Evolutionary conservation across 64 coral and sea anemone species (phyloP).

Genomic region (Montipora cactus): DNA sequence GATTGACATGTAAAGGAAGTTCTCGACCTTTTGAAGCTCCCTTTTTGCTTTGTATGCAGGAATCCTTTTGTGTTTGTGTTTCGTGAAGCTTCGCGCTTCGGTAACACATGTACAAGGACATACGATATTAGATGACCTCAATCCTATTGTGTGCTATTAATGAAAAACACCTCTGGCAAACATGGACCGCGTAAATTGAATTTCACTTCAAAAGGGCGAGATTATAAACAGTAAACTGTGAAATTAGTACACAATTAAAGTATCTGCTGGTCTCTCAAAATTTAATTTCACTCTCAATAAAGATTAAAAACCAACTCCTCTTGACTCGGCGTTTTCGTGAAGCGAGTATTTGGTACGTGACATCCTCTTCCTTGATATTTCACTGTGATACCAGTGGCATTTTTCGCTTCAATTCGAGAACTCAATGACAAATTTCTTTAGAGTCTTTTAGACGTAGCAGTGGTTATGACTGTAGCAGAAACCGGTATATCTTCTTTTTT

Average conservation of each 20-base stretch:
- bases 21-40: background rate
- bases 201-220: background rate
- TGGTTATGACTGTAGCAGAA: background rate
- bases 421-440: background rate
- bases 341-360: constrained; percentile 11
- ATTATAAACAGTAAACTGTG: background rate
- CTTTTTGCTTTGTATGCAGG: background rate
- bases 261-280: background rate
- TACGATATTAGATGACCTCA: background rate
- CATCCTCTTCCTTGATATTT: background rate
- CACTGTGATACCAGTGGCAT: background rate
- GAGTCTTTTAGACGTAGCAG: too few relatives aligned
- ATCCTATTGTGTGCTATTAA: background rate
- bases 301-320: constrained; percentile 13
- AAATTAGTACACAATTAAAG: background rate
- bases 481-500: background rate
- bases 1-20: background rate
- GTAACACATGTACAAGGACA: background rate
- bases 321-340: background rate
- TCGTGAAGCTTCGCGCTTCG: background rate
- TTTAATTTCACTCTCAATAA: background rate
- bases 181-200: background rate
- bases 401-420: background rate
- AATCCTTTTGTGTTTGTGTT: constrained; percentile 22
- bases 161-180: background rate